Base-by-base conservation (phyloP, 2,113 vertebrate species). In the Pyxicephalus adspersus region DNA sequence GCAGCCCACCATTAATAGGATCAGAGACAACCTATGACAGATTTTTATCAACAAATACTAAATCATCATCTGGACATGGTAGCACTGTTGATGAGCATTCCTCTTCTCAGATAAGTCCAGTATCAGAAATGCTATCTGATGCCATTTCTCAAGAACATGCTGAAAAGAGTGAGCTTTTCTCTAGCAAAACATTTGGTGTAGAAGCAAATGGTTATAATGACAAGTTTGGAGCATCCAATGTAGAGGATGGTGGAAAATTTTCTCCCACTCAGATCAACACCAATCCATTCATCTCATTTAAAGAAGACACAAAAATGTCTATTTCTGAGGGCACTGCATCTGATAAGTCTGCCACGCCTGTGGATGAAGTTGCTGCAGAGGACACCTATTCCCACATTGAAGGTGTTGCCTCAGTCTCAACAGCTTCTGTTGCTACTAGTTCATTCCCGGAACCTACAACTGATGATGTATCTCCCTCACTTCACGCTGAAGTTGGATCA, bases 241-340 rank as follows among this genome's bases (percentile, higher is more conserved):
- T 89, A 66, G 85, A 91, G 74, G 91, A 92, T 85, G 90, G 93
- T 65, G 85, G 86, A 28, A 94, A 93, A 83, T 84, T 92, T 26
- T 95, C 94, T 84, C 94, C 94, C 0, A 93, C 91, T 70, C 93
- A 93, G 80, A 84, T 92, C 81, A 96, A 96, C 77, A 89, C 87
- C 58, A 90, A 89, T 83, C 94, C 90, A 76, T 93, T 94, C 5
- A 87, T 93, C 28, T 90, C 91, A 5, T 92, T 96, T 77, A 98
- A 98, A 90, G 97, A 98, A 83, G 97, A 99, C 16, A 97, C 94
- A 18, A 99, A 98, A 91, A 98, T 99, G 97, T 98, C 97, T 1
- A 98, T 98, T 90, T 99, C 97, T 66, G 97, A 98, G 89, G 96
- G 96, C 19, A 98, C 96, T 2, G 94, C 95, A 77, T 98, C 97